phyloP scores from a whole-genome alignment of 2,797 vertebrate species.

The Acanthurus tractus region DNA sequence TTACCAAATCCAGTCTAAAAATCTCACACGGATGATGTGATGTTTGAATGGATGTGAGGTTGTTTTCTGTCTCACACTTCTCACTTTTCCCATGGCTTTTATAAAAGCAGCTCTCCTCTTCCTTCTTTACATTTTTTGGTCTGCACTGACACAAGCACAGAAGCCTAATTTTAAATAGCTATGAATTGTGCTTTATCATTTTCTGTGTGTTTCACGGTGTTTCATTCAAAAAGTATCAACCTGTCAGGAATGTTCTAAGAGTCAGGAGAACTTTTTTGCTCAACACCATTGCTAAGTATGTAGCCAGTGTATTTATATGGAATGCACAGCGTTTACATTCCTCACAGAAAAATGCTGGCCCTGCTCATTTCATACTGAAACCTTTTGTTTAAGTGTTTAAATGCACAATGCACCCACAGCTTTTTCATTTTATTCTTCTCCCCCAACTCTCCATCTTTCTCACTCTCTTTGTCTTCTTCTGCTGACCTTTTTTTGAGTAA shows the following conservation, averaged over 20 bases:
- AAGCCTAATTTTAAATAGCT: not conserved
- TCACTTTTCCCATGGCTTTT: conserved; percentile 11
- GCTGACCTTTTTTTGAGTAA: too few species aligned
- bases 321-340: not conserved
- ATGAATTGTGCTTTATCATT: not conserved
- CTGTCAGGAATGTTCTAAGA: conserved; percentile 11
- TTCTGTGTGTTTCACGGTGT: not conserved
- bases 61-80: conserved; percentile 15
- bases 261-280: too few species aligned
- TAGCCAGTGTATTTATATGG: not conserved
- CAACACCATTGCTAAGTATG: not conserved
- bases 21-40: not conserved
- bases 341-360: not conserved
- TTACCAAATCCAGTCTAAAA: not conserved
- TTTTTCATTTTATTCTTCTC: conserved; percentile 19
- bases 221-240: not conserved
- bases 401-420: conserved; percentile 19
- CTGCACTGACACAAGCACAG: conserved; percentile 1
- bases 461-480: conserved; percentile 15
- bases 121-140: not conserved
- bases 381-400: conserved; percentile 6
- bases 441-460: not conserved
- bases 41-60: not conserved
- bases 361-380: not conserved
- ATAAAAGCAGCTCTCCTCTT: not conserved